Conservation (phyloP, 2,113 vertebrate genomes). For the Bungarus multicinctus region DNA sequence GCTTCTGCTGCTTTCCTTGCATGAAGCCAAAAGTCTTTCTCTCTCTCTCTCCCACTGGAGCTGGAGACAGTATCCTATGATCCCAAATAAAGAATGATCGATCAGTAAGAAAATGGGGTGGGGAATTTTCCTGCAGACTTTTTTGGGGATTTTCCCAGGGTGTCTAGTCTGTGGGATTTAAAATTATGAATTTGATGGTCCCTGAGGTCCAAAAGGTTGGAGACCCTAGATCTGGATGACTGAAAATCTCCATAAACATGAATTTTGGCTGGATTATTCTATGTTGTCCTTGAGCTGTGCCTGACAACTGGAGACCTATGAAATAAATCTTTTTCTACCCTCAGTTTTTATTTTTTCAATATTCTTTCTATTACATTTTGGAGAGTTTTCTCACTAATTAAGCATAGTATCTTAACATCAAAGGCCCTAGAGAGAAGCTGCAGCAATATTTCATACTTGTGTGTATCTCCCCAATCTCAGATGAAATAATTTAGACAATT, state of each 20-base stretch:
- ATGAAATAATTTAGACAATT: background rate
- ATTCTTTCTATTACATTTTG: background rate
- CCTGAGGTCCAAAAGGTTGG: too few relatives aligned
- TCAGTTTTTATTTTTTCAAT: background rate
- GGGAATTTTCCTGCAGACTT: too few relatives aligned
- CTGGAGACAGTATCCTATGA: too few relatives aligned
- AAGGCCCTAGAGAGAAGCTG: background rate
- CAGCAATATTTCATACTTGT: background rate
- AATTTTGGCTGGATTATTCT: background rate
- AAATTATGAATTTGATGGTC: too few relatives aligned
- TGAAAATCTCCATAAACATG: background rate
- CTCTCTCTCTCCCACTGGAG: too few relatives aligned
- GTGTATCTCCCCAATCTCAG: background rate
- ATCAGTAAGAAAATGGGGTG: too few relatives aligned
- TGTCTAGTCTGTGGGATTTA: too few relatives aligned
- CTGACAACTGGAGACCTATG: background rate
- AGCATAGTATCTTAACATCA: background rate
- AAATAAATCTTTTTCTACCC: background rate
- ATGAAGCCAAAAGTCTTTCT: too few relatives aligned
- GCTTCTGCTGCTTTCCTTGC: too few relatives aligned
- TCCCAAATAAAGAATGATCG: too few relatives aligned
- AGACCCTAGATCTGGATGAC: background rate
- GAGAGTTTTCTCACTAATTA: background rate
- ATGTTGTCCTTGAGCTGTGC: background rate
- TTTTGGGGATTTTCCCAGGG: too few relatives aligned